These are phyloP conservation scores for Brachyptera putata DNA, from an alignment of 2,888 invertebrate species.

Conservation along the genomic window DNA sequence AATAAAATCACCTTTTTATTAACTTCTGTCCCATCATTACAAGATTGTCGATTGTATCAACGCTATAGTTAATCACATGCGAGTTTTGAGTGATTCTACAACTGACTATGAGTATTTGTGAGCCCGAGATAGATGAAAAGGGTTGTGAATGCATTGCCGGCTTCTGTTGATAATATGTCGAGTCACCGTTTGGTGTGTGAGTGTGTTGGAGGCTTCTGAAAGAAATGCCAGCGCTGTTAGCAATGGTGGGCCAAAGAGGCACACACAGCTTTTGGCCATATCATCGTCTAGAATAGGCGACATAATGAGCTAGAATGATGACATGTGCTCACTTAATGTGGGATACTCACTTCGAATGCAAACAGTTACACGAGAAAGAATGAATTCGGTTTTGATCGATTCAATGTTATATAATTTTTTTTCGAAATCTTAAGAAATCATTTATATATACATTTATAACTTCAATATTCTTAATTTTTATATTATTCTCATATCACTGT, in stretches of 20 bases:
- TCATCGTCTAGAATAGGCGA: constrained; percentile 31
- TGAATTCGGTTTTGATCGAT: too few species aligned
- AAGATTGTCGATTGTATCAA: background rate
- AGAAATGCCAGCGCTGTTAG: background rate
- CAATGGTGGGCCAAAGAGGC: background rate
- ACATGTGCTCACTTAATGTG: constrained; percentile 19
- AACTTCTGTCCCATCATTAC: background rate
- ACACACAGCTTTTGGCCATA: constrained; percentile 26
- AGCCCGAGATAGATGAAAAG: background rate
- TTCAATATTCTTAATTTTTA: too few species aligned
- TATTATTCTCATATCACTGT: too few species aligned
- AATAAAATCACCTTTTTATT: background rate
- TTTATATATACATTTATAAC: too few species aligned
- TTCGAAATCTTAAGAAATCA: too few species aligned
- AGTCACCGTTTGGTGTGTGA: constrained; percentile 6
- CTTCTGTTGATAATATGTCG: constrained; percentile 13
- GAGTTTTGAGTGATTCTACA: background rate
- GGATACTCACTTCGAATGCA: constrained; percentile 4
- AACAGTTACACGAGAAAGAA: too few species aligned
- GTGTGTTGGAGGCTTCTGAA: constrained; percentile 9
- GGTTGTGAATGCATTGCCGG: constrained; percentile 10
- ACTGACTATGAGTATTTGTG: too few species aligned
- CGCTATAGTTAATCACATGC: background rate
- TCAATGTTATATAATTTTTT: too few species aligned
- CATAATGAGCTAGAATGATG: constrained; percentile 27